A percentile compares a stretch with the other conserved stretches of the same genome.
phyloP scores from a whole-genome alignment of 2,113 vertebrate species.

The Corvus moneduloides region DNA sequence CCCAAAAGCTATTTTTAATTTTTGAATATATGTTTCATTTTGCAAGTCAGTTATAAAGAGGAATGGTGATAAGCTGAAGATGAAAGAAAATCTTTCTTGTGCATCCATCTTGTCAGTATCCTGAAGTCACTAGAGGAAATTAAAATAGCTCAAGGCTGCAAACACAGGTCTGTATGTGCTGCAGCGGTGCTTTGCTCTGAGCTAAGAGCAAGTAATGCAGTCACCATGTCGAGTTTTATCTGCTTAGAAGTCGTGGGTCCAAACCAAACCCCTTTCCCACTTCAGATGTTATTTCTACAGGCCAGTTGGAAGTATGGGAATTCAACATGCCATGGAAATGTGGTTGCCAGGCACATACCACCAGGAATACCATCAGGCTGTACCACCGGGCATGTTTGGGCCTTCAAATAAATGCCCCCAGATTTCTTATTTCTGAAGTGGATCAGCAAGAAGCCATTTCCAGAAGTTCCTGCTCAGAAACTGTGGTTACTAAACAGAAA shows the following conservation, averaged over 20 bases:
- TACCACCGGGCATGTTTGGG: background rate
- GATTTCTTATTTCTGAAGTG: background rate
- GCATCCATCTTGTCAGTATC: background rate
- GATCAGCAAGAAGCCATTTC: background rate
- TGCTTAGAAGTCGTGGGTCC: background rate
- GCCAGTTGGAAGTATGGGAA: background rate
- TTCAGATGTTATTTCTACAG: background rate
- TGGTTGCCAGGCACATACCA: background rate
- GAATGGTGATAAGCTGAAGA: background rate
- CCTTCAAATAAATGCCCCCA: background rate
- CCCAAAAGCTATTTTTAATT: background rate
- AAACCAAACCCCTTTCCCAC: background rate
- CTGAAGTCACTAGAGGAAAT: background rate
- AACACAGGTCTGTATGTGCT: background rate
- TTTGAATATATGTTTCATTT: background rate
- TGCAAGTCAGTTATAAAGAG: background rate
- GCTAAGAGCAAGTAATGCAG: background rate
- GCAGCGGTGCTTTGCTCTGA: background rate
- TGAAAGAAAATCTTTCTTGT: background rate
- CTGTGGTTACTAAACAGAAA: background rate
- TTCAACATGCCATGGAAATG: rapidly evolving
- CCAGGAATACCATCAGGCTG: background rate
- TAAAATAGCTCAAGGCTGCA: background rate
- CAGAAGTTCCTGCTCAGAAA: background rate
- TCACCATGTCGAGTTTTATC: rapidly evolving